phyloP scores from a whole-genome alignment of 2,888 invertebrate species.

The Sminthurinus aureus region DNA sequence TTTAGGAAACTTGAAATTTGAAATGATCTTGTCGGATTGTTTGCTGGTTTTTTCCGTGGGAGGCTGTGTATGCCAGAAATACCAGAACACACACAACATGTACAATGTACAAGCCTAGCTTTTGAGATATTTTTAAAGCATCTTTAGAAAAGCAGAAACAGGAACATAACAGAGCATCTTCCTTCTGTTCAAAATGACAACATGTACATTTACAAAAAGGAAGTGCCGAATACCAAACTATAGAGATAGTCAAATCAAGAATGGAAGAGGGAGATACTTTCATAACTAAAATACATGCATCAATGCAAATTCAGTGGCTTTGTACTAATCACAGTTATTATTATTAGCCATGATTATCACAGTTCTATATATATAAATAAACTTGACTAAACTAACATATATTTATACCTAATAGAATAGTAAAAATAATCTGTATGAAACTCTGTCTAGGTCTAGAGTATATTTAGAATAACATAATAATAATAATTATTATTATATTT shows the following conservation, averaged over 20 bases:
- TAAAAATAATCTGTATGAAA: too few species aligned
- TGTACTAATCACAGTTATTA: neutral
- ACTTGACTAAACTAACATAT: too few species aligned
- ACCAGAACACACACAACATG: constrained; percentile 53
- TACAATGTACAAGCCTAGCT: constrained; percentile 43
- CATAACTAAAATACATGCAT: neutral
- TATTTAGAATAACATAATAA: too few species aligned
- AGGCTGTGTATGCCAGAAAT: constrained; percentile 55
- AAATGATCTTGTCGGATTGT: constrained; percentile 53
- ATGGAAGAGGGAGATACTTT: neutral
- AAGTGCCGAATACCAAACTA: neutral
- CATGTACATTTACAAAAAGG: neutral
- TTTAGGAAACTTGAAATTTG: constrained; percentile 49
- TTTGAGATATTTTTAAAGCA: constrained; percentile 52
- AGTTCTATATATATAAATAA: too few species aligned
- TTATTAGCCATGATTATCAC: neutral
- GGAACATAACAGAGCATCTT: neutral
- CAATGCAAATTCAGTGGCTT: constrained; percentile 13
- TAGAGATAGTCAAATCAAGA: neutral
- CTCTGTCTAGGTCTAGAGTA: too few species aligned
- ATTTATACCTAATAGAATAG: too few species aligned
- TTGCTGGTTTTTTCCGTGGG: constrained; percentile 54
- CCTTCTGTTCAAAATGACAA: neutral
- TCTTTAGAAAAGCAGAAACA: constrained; percentile 26
- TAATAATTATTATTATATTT: too few species aligned